Evolutionary conservation across 2,113 vertebrate genomes (phyloP).

Genomic region (Erinaceus europaeus): DNA sequence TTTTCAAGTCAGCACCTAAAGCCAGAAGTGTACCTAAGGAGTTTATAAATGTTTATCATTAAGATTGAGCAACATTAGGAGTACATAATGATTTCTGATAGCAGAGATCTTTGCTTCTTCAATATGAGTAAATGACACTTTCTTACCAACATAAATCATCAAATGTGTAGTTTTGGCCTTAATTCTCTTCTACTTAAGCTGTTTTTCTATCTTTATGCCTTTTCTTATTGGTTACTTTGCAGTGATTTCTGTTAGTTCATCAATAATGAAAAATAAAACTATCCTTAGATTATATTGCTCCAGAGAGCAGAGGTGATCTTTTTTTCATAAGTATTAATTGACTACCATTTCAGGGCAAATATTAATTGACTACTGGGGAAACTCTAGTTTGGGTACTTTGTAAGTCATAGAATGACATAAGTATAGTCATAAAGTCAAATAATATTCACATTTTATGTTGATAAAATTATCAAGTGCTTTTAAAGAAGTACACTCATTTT

Average conservation of each 20-base stretch:
- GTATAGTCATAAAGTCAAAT: background rate
- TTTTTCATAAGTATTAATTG: slow-evolving; percentile 18
- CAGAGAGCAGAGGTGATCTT: background rate
- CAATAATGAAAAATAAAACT: background rate
- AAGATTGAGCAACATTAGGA: background rate
- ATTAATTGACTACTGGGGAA: no score
- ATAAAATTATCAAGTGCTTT: slow-evolving; percentile 5
- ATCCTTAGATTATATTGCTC: background rate
- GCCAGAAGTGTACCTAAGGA: slow-evolving; percentile 11
- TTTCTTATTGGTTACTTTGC: background rate
- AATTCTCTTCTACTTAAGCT: background rate
- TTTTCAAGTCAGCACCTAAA: no score
- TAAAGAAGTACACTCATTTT: background rate
- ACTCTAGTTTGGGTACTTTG: no score
- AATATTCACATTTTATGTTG: background rate
- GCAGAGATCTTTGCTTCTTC: background rate
- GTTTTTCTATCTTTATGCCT: background rate
- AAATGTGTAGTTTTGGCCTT: background rate
- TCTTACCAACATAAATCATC: background rate
- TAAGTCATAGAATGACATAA: slow-evolving; percentile 1
- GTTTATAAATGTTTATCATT: background rate
- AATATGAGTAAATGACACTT: background rate
- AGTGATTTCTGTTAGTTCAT: background rate
- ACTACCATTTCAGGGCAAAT: background rate
- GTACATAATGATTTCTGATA: background rate